These are phyloP conservation scores for Athalia circularis DNA, from an alignment of 2,888 invertebrate species.

Conservation along the genomic window DNA sequence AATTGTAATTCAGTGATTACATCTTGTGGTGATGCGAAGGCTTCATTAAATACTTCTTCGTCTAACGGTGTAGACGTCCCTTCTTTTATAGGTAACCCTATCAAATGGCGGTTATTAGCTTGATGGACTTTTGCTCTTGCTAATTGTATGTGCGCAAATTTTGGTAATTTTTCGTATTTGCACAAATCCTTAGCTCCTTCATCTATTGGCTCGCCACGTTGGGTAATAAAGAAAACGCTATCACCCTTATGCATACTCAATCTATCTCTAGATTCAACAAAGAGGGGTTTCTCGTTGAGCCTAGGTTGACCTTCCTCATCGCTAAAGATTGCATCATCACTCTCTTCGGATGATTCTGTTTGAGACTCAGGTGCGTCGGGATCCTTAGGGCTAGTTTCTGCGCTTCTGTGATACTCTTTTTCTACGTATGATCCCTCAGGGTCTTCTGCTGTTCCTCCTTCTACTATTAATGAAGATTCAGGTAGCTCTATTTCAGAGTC, in stretches of 20 bases:
- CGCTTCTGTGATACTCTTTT: not conserved
- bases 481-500: too few relatives aligned
- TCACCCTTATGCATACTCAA: slow-evolving; percentile 46
- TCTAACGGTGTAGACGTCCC: not conserved
- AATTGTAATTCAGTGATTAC: not conserved
- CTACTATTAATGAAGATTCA: too few relatives aligned
- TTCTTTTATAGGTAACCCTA: slow-evolving; percentile 9
- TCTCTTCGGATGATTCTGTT: not conserved
- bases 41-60: not conserved
- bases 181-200: slow-evolving; percentile 38
- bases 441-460: too few relatives aligned
- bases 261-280: slow-evolving; percentile 36
- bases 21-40: not conserved
- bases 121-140: not conserved
- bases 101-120: not conserved
- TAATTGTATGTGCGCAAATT: not conserved
- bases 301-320: not conserved
- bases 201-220: slow-evolving; percentile 35
- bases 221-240: slow-evolving; percentile 38
- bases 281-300: not conserved
- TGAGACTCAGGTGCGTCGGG: not conserved
- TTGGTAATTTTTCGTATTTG: not conserved
- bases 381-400: not conserved
- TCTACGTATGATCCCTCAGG: too few relatives aligned
- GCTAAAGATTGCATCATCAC: not conserved